A percentile compares a stretch with the other conserved stretches of the same genome.
These are phyloP conservation scores for Dascillus cervinus DNA, from an alignment of 2,888 invertebrate genomes.

Conservation along the genomic window DNA sequence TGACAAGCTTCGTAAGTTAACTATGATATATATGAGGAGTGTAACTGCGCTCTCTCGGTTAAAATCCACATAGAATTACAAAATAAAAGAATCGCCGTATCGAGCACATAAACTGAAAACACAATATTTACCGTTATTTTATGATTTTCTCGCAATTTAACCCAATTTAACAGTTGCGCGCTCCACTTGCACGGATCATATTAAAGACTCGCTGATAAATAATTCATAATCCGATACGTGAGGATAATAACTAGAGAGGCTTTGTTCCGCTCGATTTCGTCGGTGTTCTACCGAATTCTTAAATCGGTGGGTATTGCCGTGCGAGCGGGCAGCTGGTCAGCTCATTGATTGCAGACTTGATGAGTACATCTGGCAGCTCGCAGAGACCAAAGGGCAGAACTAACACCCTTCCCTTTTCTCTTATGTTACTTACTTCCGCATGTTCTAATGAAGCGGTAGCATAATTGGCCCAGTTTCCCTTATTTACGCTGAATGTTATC, in stretches of 20 bases:
- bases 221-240: no score
- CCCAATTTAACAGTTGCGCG: no score
- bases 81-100: no score
- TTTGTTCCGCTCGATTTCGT: no score
- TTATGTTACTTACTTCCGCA: conserved; percentile 23
- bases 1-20: conserved; percentile 27
- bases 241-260: no score
- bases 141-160: no score
- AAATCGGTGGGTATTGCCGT: conserved; percentile 13
- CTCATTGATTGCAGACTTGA: conserved; percentile 34
- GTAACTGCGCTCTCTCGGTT: conserved; percentile 4
- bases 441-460: conserved; percentile 24
- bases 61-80: conserved; percentile 2
- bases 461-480: conserved; percentile 21
- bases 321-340: conserved; percentile 34
- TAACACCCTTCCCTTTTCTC: conserved; percentile 22
- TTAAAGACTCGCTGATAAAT: no score
- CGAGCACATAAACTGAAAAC: no score
- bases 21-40: conserved; percentile 25
- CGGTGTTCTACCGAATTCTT: conserved; percentile 11
- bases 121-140: no score
- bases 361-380: conserved; percentile 37
- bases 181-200: no score
- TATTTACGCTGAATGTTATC: neutral
- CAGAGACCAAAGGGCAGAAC: conserved; percentile 33